Evolutionary conservation across 1,140 invertebrate genomes (phyloP).

Genomic region (Spodoptera litura): DNA sequence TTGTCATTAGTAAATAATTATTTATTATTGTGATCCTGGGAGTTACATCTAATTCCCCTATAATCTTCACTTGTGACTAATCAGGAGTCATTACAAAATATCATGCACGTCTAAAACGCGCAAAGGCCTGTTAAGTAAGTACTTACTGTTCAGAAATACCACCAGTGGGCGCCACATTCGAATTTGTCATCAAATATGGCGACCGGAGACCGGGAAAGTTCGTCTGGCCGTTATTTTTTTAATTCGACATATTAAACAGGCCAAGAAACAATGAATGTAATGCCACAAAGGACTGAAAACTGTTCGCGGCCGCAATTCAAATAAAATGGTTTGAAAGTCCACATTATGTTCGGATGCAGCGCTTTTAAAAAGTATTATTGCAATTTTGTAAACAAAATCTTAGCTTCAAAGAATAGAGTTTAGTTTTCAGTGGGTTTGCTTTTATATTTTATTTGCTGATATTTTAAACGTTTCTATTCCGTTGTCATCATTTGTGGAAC

Average conservation of each 20-base stretch:
- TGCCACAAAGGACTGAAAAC: slow-evolving; percentile 41
- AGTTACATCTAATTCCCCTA: no score
- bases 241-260: slow-evolving; percentile 34
- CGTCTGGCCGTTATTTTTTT: slow-evolving; percentile 16
- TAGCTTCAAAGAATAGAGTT: background rate
- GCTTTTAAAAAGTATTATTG: slow-evolving; percentile 27
- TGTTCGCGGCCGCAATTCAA: slow-evolving; percentile 36
- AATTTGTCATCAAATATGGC: slow-evolving; percentile 7
- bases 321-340: slow-evolving; percentile 40
- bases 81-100: no score
- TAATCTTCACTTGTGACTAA: no score
- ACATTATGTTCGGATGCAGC: slow-evolving; percentile 25
- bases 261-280: slow-evolving; percentile 38
- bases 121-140: no score
- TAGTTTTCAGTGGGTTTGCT: background rate
- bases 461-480: slow-evolving; percentile 33
- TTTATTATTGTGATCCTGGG: no score
- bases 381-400: slow-evolving; percentile 7
- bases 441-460: slow-evolving; percentile 21
- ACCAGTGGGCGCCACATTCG: no score
- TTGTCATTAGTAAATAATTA: no score
- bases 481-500: slow-evolving; percentile 6
- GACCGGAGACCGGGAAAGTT: slow-evolving; percentile 19
- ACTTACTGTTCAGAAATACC: no score
- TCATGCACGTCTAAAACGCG: no score